Conservation (phyloP, 2,113 vertebrate genomes). For the Toxostoma redivivum region DNA sequence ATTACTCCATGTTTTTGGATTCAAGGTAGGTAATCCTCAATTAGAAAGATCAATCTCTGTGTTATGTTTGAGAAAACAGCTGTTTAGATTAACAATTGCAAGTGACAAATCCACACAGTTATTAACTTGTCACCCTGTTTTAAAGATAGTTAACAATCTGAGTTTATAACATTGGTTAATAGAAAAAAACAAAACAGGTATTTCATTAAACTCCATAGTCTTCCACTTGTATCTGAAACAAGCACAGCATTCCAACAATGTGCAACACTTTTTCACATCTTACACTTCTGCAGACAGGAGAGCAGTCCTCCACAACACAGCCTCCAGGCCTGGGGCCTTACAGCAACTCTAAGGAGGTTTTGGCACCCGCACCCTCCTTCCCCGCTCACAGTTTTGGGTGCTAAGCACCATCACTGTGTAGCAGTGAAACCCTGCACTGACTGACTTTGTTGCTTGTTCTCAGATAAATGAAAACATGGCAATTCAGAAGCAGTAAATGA, state of each 20-base stretch:
- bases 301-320: neutral
- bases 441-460: neutral
- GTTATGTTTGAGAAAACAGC: constrained; percentile 27
- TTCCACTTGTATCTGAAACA: neutral
- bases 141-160: neutral
- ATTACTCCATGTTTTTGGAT: neutral
- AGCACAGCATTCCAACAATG: neutral
- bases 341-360: neutral
- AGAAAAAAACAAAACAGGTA: neutral
- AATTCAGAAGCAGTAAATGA: neutral
- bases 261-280: rapidly evolving
- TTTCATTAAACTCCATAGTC: neutral
- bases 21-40: constrained; percentile 14
- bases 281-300: neutral
- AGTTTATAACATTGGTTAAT: neutral
- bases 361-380: neutral
- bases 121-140: constrained; percentile 44
- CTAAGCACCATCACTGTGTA: rapidly evolving
- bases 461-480: neutral
- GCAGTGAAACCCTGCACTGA: neutral
- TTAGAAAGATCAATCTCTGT: constrained; percentile 20
- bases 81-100: constrained; percentile 34
- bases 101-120: constrained; percentile 1
- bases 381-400: neutral
- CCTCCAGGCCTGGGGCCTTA: neutral